Evolutionary conservation across 2,113 vertebrate genomes (phyloP), one percentile per base, ranked within the genome.

Genomic region (Clarias magur): DNA sequence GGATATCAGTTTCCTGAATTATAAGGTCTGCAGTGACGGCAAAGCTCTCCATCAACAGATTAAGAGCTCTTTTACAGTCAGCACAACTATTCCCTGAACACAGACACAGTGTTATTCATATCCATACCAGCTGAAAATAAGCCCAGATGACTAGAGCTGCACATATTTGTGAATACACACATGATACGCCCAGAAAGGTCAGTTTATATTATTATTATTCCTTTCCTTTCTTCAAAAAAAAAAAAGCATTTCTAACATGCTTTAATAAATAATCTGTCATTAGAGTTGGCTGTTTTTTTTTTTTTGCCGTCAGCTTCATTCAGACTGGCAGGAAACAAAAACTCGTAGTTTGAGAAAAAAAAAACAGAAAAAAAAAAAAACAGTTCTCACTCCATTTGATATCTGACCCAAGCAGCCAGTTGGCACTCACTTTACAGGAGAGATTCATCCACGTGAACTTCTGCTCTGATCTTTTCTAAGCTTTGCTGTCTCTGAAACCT

Each of bases 361-460:
- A 3, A 38, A 38, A 38, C n/a, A 23, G 27, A 0, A 56, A 13
- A 27, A 70, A 83, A 72, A 59, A 70, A 83, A 72, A 59, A 17
- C 19, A 42, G 54, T 38, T 1, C 23, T 16, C 60, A 27, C 13
- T 27, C 27, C 13, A 56, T 34, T 72, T 11, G 17, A 67, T 34
- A 63, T 11, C 17, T 21, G 34, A 62, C 70, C 27, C 59, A 63
- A 25, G 83, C 38, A 42, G 57, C 30, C 84, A 56, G 60, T 27
- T 79, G 73, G 75, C 84, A 85, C 73, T 60, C 68, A 62, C n/a
- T 79, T 85, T 15, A 67, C 12, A 57, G 54, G 60, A 60, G 21
- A 23, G 48, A 54, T 73, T 85, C 38, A 68, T 80, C 27, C 83
- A 15, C 75, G 57, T 5, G 6, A 67, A 54, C 27, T 23, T 48